Percentiles rank a stretch among this genome's conserved stretches.
Evolutionary conservation across 2,888 invertebrate species (phyloP).

Genomic region (Agrotis segetum): DNA sequence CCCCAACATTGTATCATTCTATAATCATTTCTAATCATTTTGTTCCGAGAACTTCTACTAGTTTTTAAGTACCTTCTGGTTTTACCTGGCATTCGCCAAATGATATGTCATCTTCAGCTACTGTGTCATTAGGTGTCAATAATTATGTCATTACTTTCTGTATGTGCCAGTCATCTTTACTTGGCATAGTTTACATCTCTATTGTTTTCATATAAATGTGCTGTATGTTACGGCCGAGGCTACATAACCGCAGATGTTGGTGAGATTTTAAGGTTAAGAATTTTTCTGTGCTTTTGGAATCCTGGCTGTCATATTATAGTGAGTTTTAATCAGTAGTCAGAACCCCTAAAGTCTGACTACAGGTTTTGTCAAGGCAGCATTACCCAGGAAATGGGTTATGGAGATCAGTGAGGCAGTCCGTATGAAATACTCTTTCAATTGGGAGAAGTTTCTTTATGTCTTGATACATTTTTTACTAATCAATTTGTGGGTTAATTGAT

Average conservation of each 20-base stretch:
- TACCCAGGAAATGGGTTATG: no score
- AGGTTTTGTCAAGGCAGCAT: no score
- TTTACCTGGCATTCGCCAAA: slow-evolving; percentile 23
- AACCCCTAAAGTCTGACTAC: no score
- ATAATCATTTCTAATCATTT: slow-evolving; percentile 26
- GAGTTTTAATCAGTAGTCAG: no score
- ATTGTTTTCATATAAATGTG: slow-evolving; percentile 12
- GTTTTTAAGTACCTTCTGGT: slow-evolving; percentile 11
- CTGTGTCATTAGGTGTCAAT: slow-evolving; percentile 26
- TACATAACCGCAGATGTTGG: background rate
- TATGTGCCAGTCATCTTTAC: slow-evolving; percentile 47
- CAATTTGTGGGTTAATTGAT: no score
- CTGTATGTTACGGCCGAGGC: background rate
- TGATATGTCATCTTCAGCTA: slow-evolving; percentile 32
- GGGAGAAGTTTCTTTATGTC: no score
- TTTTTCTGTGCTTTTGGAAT: no score
- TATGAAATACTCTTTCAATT: no score
- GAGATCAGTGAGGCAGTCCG: no score
- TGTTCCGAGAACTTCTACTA: slow-evolving; percentile 35
- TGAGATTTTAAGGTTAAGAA: background rate
- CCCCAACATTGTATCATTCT: slow-evolving; percentile 23
- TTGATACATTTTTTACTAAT: no score
- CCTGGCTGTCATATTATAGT: no score
- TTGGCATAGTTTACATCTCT: background rate
- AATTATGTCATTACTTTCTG: slow-evolving; percentile 44